phyloP scores from a whole-genome alignment of 2,113 vertebrate species.

The Alligator sinensis region DNA sequence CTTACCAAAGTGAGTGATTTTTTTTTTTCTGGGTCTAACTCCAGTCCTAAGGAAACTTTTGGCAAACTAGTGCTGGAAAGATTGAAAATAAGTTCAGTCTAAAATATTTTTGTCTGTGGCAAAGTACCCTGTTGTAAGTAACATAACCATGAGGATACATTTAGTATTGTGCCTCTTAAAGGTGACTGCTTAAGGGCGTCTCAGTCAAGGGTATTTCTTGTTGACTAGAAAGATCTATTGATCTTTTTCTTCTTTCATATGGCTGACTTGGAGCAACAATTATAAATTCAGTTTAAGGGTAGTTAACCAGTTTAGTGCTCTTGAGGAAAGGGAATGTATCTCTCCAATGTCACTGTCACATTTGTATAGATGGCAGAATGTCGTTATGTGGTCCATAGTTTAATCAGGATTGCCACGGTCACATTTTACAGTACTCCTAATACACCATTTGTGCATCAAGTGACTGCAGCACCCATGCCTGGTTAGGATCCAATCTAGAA shows the following conservation, averaged over 20 bases:
- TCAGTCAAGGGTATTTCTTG: constrained; percentile 5
- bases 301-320: no score
- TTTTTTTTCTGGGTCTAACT: not conserved
- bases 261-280: not conserved
- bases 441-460: no score
- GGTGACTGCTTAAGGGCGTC: not conserved
- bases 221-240: not conserved
- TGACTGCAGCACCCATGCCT: no score
- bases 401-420: no score
- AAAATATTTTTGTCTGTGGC: constrained; percentile 8
- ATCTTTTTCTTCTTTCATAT: no score
- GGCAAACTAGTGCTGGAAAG: not conserved
- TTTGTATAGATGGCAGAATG: no score
- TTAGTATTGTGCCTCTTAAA: constrained; percentile 23
- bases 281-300: no score
- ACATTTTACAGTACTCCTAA: no score
- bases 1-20: not conserved
- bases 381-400: no score
- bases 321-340: no score
- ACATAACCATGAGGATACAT: constrained; percentile 4
- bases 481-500: no score
- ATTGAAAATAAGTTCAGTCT: constrained; percentile 16
- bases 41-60: not conserved
- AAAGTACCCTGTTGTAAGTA: not conserved
- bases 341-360: no score